Evolutionary conservation across 2,797 vertebrate species (phyloP).

Genomic region (Malurus splendens): DNA sequence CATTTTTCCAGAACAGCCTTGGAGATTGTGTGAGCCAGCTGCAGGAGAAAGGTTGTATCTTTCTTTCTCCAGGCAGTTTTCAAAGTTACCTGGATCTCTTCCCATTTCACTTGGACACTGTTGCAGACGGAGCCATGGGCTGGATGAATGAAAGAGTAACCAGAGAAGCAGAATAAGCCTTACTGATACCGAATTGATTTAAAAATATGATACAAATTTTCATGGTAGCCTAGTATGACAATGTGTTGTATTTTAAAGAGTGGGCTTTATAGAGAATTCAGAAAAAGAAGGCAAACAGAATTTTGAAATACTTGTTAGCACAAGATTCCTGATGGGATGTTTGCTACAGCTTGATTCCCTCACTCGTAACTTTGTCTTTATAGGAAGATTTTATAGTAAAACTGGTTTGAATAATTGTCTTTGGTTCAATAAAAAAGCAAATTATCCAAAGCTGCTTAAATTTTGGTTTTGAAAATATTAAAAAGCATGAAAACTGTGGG

Average conservation of each 20-base stretch:
- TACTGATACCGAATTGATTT: neutral
- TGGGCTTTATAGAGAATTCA: neutral
- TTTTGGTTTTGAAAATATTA: fast-evolving
- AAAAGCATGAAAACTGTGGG: neutral
- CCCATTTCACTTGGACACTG: neutral
- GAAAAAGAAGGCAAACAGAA: neutral
- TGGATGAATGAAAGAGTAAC: neutral
- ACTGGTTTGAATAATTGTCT: neutral
- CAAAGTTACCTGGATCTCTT: neutral
- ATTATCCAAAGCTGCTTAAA: neutral
- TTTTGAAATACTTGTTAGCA: neutral
- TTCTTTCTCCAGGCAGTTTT: neutral
- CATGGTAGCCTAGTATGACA: no score
- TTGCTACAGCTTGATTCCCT: neutral
- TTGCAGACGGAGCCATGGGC: neutral
- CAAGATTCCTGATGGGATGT: fast-evolving
- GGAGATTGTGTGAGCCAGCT: neutral
- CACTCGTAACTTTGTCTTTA: neutral
- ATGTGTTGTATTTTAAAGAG: neutral
- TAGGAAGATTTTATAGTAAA: neutral
- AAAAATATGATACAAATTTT: fast-evolving
- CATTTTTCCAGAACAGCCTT: neutral
- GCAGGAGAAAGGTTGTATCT: neutral
- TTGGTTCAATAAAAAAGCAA: neutral
- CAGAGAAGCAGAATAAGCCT: neutral